Evolutionary conservation across 2,797 vertebrate species (phyloP).

Genomic region (Liasis olivaceus): DNA sequence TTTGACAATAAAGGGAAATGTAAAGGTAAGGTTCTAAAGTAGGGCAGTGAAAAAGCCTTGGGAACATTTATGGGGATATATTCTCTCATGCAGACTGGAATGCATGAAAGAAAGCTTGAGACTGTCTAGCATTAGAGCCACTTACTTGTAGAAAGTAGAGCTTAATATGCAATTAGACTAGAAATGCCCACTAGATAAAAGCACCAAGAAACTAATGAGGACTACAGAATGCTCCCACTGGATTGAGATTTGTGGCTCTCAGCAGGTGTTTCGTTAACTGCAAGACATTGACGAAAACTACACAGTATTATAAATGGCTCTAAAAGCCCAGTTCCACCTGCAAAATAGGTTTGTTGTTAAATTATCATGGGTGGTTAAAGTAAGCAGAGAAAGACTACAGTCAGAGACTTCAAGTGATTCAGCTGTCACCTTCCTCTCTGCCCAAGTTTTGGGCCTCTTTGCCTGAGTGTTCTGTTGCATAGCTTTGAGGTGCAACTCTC

Average conservation of each 20-base stretch:
- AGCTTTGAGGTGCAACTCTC: not conserved
- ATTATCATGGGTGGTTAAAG: constrained; percentile 52
- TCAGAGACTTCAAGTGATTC: not conserved
- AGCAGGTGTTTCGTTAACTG: constrained; percentile 64
- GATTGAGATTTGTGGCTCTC: constrained; percentile 50
- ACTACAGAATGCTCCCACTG: constrained; percentile 23
- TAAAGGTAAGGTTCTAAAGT: not conserved
- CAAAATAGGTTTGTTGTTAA: constrained; percentile 21
- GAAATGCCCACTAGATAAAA: constrained; percentile 23
- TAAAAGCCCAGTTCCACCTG: constrained; percentile 49
- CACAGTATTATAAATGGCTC: constrained; percentile 36
- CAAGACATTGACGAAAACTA: constrained; percentile 28
- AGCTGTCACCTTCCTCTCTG: not conserved
- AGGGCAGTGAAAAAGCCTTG: not conserved
- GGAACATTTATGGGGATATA: not conserved
- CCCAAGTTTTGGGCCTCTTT: not conserved
- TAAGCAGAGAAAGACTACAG: constrained; percentile 18
- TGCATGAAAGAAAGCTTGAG: not conserved
- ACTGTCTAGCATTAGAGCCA: not conserved
- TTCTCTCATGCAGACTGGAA: not conserved
- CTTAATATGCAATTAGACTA: constrained; percentile 38
- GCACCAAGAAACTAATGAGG: constrained; percentile 30
- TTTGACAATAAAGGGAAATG: not conserved
- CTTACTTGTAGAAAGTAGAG: constrained; percentile 20
- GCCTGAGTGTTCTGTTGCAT: not conserved